phyloP scores from a whole-genome alignment of 2,113 vertebrate species.

The Colossoma macropomum region DNA sequence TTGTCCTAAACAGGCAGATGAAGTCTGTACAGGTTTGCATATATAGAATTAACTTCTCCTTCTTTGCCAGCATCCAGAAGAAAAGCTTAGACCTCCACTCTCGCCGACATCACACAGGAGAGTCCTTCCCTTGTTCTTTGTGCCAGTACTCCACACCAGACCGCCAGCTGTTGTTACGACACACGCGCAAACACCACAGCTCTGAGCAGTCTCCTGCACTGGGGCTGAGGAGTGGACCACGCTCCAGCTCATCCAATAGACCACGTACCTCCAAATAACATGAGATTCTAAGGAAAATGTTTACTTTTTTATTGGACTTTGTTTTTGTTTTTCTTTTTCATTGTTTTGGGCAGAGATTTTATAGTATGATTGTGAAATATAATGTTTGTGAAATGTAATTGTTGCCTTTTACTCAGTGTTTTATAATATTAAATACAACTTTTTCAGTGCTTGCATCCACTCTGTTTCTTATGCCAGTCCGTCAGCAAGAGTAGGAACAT shows the following conservation, averaged over 20 bases:
- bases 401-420: not conserved
- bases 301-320: not conserved
- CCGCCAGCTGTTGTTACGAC: constrained; percentile 71
- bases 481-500: not conserved
- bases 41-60: not conserved
- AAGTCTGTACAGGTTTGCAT: not conserved
- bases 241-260: constrained; percentile 26
- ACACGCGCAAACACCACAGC: constrained; percentile 69
- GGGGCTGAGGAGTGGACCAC: not conserved
- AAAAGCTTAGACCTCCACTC: constrained; percentile 79
- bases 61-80: constrained; percentile 73
- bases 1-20: not conserved
- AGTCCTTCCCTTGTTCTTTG: constrained; percentile 72
- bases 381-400: not conserved
- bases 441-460: too few species aligned
- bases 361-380: not conserved
- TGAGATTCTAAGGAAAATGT: not conserved
- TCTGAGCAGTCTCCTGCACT: constrained; percentile 36
- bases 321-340: not conserved
- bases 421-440: not conserved
- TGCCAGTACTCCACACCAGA: constrained; percentile 74
- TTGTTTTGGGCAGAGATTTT: not conserved
- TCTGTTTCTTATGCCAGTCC: too few species aligned
- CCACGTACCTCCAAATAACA: constrained; percentile 29
- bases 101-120: constrained; percentile 68